Conservation (phyloP, 2,888 invertebrate genomes). For the Gortyna flavago region DNA sequence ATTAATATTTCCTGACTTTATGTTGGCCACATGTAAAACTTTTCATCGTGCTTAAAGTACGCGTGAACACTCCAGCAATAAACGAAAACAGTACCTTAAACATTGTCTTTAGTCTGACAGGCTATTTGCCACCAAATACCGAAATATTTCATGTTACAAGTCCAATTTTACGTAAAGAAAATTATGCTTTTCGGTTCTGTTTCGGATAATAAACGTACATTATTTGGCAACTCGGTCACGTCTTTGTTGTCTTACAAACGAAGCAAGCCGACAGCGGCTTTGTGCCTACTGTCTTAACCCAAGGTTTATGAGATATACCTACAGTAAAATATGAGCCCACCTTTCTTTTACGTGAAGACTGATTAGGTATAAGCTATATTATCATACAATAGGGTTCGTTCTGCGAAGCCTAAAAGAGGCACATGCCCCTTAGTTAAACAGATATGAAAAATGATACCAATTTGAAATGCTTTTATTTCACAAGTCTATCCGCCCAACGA, state of each 20-base stretch:
- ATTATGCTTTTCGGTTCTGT: slow-evolving; percentile 59
- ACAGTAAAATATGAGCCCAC: slow-evolving; percentile 45
- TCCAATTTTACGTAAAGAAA: slow-evolving; percentile 54
- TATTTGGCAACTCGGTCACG: slow-evolving; percentile 66
- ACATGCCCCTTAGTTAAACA: background rate
- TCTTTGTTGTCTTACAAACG: slow-evolving; percentile 66
- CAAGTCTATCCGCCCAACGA: background rate
- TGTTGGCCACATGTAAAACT: background rate
- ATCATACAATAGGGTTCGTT: slow-evolving; percentile 8
- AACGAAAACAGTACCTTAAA: background rate
- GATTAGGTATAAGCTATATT: slow-evolving; percentile 23
- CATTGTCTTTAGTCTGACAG: slow-evolving; percentile 7
- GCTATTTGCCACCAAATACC: slow-evolving; percentile 33
- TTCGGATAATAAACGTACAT: slow-evolving; percentile 62
- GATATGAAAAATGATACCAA: background rate
- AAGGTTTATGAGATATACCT: slow-evolving; percentile 54
- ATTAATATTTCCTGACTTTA: background rate
- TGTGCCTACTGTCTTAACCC: slow-evolving; percentile 49
- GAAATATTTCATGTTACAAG: slow-evolving; percentile 55
- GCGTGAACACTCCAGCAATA: background rate
- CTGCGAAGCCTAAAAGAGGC: background rate
- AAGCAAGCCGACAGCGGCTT: slow-evolving; percentile 58
- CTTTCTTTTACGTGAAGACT: slow-evolving; percentile 38
- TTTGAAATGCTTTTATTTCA: background rate
- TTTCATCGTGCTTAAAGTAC: background rate